Evolutionary conservation across 2,888 invertebrate genomes (phyloP).

Genomic region (Celastrina argiolus): DNA sequence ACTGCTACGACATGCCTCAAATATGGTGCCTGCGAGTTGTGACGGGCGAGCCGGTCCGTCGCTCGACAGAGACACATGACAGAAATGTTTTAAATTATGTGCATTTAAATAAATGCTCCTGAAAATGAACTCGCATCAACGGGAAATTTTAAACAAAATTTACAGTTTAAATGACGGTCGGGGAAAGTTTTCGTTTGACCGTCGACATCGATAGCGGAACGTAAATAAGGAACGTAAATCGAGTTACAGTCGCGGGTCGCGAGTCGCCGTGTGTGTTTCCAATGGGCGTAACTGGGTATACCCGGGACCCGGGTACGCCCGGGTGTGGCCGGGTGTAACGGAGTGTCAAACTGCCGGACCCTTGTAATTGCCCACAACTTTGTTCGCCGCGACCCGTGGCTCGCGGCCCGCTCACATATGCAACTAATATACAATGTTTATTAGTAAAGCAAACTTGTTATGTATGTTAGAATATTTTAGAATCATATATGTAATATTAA

Average conservation of each 20-base stretch:
- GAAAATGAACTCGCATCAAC: neutral
- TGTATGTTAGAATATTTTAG: too few species aligned
- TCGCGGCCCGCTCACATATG: neutral
- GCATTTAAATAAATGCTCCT: neutral
- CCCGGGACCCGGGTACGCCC: neutral
- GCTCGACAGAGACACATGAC: neutral
- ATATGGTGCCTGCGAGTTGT: neutral
- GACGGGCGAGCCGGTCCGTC: neutral
- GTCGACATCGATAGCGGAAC: neutral
- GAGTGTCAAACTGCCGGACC: constrained; percentile 7
- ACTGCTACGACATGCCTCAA: neutral
- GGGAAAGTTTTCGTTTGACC: neutral
- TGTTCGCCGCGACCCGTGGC: neutral
- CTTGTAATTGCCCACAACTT: constrained; percentile 10
- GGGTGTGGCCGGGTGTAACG: neutral
- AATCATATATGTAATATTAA: too few species aligned
- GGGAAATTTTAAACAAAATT: constrained; percentile 4
- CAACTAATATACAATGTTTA: neutral
- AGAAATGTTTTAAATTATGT: neutral
- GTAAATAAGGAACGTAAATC: neutral
- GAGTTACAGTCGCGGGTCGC: neutral
- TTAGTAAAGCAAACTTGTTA: neutral
- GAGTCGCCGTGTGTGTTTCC: neutral
- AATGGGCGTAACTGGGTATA: neutral
- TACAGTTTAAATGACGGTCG: constrained; percentile 1